Evolutionary conservation across 2,888 invertebrate species (phyloP).

Genomic region (Lobophora halterata): DNA sequence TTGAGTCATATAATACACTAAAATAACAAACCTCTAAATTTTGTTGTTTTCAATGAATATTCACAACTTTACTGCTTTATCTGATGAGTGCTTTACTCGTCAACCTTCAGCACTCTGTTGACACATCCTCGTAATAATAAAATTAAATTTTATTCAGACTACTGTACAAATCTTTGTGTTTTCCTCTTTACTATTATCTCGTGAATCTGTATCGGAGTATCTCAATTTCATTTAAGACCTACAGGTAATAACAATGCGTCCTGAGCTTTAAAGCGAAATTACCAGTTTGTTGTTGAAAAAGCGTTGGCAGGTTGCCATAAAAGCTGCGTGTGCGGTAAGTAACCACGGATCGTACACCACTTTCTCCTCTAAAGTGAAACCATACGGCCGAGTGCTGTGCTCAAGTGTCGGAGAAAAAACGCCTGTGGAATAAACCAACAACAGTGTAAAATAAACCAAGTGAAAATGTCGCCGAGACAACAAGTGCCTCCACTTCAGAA

Average conservation of each 20-base stretch:
- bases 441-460: slow-evolving; percentile 37
- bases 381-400: slow-evolving; percentile 54
- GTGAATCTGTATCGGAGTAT: too few relatives aligned
- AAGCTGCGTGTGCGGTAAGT: slow-evolving; percentile 66
- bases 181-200: too few relatives aligned
- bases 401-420: slow-evolving; percentile 49
- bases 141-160: too few relatives aligned
- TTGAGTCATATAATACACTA: too few relatives aligned
- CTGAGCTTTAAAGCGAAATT: slow-evolving; percentile 69
- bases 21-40: too few relatives aligned
- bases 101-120: too few relatives aligned
- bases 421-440: slow-evolving; percentile 54
- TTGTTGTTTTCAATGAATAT: too few relatives aligned
- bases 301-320: slow-evolving; percentile 66
- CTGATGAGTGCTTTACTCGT: too few relatives aligned
- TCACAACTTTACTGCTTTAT: too few relatives aligned
- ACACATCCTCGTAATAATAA: too few relatives aligned
- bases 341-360: slow-evolving; percentile 65
- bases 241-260: slow-evolving; percentile 54
- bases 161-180: too few relatives aligned
- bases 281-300: slow-evolving; percentile 70
- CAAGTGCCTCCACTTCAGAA: slow-evolving; percentile 81
- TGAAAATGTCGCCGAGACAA: slow-evolving; percentile 85
- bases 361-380: slow-evolving; percentile 60
- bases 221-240: slow-evolving; percentile 30